Conservation (phyloP, 1,140 invertebrate species). For the Pectinophora gossypiella region DNA sequence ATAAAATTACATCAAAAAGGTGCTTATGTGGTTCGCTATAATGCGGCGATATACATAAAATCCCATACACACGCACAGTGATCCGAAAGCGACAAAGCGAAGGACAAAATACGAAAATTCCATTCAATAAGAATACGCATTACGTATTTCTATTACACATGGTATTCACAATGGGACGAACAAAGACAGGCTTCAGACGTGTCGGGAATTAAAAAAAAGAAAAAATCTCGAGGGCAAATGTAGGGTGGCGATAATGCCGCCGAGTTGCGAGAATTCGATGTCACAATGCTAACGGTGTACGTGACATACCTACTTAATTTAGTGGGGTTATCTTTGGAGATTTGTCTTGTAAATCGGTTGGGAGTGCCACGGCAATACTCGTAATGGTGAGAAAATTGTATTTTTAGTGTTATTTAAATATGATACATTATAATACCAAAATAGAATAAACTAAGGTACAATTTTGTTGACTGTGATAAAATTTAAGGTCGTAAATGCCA, state of each 20-base stretch:
- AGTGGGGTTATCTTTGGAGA: constrained; percentile 24
- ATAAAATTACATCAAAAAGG: not conserved
- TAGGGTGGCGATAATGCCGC: constrained; percentile 40
- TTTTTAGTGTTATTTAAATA: not conserved
- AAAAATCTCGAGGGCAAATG: constrained; percentile 41
- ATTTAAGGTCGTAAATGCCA: no score
- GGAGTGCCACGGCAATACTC: constrained; percentile 9
- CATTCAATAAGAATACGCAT: constrained; percentile 28
- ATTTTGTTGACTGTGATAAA: no score
- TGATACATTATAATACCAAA: no score
- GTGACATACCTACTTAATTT: constrained; percentile 50
- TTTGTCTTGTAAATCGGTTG: constrained; percentile 31
- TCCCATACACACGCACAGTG: constrained; percentile 15
- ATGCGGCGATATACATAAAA: not conserved
- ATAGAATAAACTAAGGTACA: no score
- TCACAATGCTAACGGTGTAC: constrained; percentile 50
- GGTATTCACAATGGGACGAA: constrained; percentile 51
- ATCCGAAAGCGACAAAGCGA: constrained; percentile 20
- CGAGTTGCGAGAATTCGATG: constrained; percentile 40
- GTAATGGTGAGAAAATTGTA: not conserved
- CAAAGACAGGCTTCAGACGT: constrained; percentile 47
- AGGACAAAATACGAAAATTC: constrained; percentile 29
- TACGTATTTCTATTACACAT: constrained; percentile 36
- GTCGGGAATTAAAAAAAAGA: constrained; percentile 60
- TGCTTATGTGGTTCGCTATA: no score